Evolutionary conservation across 1,140 invertebrate genomes (phyloP).

Genomic region (Lepidotrigona ventralis): DNA sequence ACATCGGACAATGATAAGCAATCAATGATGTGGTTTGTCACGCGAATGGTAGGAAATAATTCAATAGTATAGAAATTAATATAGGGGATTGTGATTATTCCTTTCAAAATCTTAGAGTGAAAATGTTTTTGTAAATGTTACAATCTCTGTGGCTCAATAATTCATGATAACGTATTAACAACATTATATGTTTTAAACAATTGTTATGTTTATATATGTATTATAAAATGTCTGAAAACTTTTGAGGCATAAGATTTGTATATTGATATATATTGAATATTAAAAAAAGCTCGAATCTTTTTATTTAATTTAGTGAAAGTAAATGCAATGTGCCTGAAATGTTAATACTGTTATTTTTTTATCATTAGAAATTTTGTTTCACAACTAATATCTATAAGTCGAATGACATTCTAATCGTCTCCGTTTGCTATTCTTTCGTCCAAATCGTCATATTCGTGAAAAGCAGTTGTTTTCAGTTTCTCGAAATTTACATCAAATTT

Average conservation of each 20-base stretch:
- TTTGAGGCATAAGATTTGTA: not conserved
- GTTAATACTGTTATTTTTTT: not conserved
- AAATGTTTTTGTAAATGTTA: not conserved
- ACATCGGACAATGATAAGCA: conserved; percentile 78
- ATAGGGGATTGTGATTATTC: conserved; percentile 26
- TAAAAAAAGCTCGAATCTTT: not conserved
- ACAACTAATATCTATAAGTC: not conserved
- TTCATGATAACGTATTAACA: not conserved
- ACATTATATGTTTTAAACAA: not conserved
- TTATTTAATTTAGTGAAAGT: conserved; percentile 14
- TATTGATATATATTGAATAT: not conserved
- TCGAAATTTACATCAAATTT: conserved; percentile 78
- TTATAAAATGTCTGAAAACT: not conserved
- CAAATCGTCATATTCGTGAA: conserved; percentile 66
- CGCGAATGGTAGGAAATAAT: not conserved
- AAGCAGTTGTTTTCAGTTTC: conserved; percentile 67
- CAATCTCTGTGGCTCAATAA: not conserved
- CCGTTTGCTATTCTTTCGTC: conserved; percentile 75
- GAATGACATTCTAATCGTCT: conserved; percentile 66
- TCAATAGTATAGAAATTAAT: conserved; percentile 1
- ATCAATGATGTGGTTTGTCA: not conserved
- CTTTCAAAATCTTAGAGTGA: conserved; percentile 23
- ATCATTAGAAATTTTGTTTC: not conserved
- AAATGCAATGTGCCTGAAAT: conserved; percentile 4
- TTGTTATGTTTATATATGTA: not conserved